A percentile compares a stretch with the other conserved stretches of the same genome.
phyloP scores from a whole-genome alignment of 2,888 invertebrate genomes.

The Pollenia griseotomentosa region DNA sequence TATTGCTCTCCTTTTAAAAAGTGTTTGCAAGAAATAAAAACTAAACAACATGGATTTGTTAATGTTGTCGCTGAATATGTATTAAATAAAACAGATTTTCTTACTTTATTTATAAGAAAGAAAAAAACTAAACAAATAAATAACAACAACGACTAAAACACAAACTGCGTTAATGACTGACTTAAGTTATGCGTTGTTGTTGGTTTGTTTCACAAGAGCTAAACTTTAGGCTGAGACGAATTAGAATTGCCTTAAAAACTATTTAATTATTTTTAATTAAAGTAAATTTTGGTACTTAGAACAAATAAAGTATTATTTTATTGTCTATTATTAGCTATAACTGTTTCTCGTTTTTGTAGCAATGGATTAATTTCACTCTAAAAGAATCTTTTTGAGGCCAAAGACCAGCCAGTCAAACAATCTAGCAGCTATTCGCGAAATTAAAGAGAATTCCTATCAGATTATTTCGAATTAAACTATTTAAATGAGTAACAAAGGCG shows the following conservation, averaged over 20 bases:
- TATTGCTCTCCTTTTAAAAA: constrained; percentile 66
- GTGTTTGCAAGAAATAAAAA: constrained; percentile 49
- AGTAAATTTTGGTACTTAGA: too few species aligned
- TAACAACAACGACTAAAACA: constrained; percentile 25
- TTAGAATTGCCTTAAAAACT: constrained; percentile 13
- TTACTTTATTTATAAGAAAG: not conserved
- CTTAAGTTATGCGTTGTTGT: constrained; percentile 62
- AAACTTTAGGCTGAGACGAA: constrained; percentile 3
- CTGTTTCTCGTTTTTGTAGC: too few species aligned
- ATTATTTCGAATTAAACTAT: too few species aligned
- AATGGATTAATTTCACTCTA: too few species aligned
- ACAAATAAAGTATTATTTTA: too few species aligned
- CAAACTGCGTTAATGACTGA: constrained; percentile 69
- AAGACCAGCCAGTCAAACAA: too few species aligned
- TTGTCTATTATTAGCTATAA: too few species aligned
- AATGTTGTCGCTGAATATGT: constrained; percentile 65
- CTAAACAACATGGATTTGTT: constrained; percentile 63
- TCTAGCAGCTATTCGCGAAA: too few species aligned
- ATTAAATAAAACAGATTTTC: constrained; percentile 48
- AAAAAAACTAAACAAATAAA: not conserved
- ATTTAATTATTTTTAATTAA: too few species aligned
- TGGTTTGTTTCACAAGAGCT: not conserved
- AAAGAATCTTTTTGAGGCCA: too few species aligned
- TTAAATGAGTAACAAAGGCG: too few species aligned
- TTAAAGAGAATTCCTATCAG: too few species aligned